Evolutionary conservation across 2,113 vertebrate genomes (phyloP), one percentile per base, ranked within the genome.

Genomic region (Pluvianellus socialis): DNA sequence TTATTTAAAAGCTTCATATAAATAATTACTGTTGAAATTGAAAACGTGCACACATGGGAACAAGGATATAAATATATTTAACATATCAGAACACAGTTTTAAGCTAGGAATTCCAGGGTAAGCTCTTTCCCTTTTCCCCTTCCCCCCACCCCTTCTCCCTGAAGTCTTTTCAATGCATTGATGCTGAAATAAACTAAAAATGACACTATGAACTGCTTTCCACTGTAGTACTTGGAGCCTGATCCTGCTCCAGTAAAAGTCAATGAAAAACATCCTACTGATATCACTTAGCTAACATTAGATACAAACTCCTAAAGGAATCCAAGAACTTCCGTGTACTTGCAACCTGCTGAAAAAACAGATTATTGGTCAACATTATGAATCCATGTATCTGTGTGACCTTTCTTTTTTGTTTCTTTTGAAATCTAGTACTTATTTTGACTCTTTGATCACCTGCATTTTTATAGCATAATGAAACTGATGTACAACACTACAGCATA

Each of bases 11-110:
- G 81, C 32, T 95, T 95, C 72, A 82, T 86, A 95, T 97, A 94
- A 98, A 98, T 97, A 97, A 98, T 98, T 98, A 82, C 93, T 90
- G 52, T 82, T 92, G 80, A 97, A 97, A 97, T 83, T 95, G 75
- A 95, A 96, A 97, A 93, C 91, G 93, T 68, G 53, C 47, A 92
- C 71, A 62, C 53, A 83, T 70, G 80, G 33, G 74, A 85, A 87
- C 66, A 4, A 72, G 33, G 53, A 44, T 85, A 91, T 90, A 94
- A 95, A 90, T 92, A 77, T 49, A 94, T 90, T 90, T 86, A 92
- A 82, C 52, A 24, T 79, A 86, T 27, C 74, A 83, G 88, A 88
- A 80, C 40, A 72, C 13, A 68, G 59, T 65, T 95, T 92, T 83
- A 89, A 92, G 14, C 49, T 35, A 59, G 40, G 20, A 55, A 21